Conservation (phyloP, 35 echinoderm and acorn worm genomes). For the Anneissia japonica region DNA sequence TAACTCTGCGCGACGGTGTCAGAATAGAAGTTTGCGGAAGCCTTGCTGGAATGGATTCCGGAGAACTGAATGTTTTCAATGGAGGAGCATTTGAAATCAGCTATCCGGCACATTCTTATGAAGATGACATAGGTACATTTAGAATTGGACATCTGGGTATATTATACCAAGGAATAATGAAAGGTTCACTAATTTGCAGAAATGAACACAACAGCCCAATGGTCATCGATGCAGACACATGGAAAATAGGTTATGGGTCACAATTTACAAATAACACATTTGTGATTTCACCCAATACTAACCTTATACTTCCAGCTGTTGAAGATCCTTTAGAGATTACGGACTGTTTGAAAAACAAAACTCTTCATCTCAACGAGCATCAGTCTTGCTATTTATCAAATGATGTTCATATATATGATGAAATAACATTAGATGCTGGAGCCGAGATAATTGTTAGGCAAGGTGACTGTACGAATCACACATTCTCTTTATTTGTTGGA, state of each 20-base stretch:
- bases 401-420: slow-evolving; percentile 33
- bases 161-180: slow-evolving; percentile 38
- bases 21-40: slow-evolving; percentile 62
- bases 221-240: not conserved
- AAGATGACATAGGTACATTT: slow-evolving; percentile 9
- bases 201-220: not conserved
- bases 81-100: slow-evolving; percentile 46
- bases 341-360: not conserved
- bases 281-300: too few relatives aligned
- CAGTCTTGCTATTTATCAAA: slow-evolving; percentile 30
- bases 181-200: slow-evolving; percentile 12
- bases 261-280: not conserved
- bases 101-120: slow-evolving; percentile 39
- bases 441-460: slow-evolving; percentile 32
- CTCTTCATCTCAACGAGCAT: slow-evolving; percentile 5
- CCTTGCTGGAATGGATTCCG: slow-evolving; percentile 39
- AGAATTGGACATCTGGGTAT: slow-evolving; percentile 22
- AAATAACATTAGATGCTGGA: slow-evolving; percentile 48
- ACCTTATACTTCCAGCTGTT: not conserved
- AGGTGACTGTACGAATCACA: not conserved
- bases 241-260: not conserved
- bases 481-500: not conserved
- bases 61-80: slow-evolving; percentile 20
- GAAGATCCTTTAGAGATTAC: not conserved
- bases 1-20: slow-evolving; percentile 40